Evolutionary conservation across 1,140 invertebrate species (phyloP), one percentile per base, ranked within the genome.

Genomic region (Drosophila malerkotliana): DNA sequence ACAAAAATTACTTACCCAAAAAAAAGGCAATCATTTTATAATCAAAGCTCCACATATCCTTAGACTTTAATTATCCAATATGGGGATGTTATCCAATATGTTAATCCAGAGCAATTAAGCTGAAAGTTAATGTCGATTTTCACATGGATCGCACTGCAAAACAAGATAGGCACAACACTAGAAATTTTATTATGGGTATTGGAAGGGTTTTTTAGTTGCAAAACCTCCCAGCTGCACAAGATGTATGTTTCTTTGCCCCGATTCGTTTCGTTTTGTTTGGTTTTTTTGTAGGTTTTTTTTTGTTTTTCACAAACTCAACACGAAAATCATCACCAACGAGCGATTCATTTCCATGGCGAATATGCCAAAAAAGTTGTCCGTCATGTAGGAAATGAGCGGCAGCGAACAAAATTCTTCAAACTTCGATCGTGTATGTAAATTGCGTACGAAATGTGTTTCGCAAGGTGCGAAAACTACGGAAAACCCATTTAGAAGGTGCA

Each of bases 401-500:
- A 52, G 32, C 15, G 41, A 39, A 34, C 18, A 72, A 62, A 61
- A 74, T 62, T 75, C 69, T 66, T 77, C 77, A 69, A 63, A 67
- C 74, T 63, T 69, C 51, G 59, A 63, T 79, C 56, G 57, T 54
- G 63, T 85, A 78, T 85, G 83, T 83, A 88, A 83, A 88, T 83
- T 83, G 83, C 83, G 83, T 88, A 83, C 57, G 72, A 67, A 71
- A 83, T 88, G 67, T 79, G 79, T 88, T 88, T 87, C 83, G 82
- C 82, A 87, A 87, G 82, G 82, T 87, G 82, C 82, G 83, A 88
- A 88, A 88, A 79, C 75, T 83, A 73, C 72, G 79, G 71, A 90
- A 87, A 79, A 64, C 72, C 56, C 84, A 83, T 89, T 91, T 91
- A 91, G 79, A 91, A 83, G 90, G 89, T 91, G 83, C 89, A 91